Base-by-base conservation (phyloP, 2,113 vertebrate genomes). In the Myodes glareolus region DNA sequence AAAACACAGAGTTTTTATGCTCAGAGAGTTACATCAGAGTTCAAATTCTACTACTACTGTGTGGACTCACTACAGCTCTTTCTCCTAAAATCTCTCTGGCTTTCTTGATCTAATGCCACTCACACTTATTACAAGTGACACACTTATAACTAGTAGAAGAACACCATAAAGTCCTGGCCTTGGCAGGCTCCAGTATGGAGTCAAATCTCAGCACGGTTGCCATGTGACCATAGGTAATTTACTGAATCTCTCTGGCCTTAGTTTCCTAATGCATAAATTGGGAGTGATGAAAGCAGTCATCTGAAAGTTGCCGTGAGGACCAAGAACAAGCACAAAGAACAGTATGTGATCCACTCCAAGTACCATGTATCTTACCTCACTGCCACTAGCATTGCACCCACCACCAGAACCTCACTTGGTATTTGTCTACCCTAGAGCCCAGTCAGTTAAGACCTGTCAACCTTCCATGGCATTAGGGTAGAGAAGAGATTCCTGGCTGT, bases 391-490 rank as follows among this genome's bases (percentile, higher is more conserved):
- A 8, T 29, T 39, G 21, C 5, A 1, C 45, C 47, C 36, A 25
- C 55, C 0, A 0, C 25, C 2, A 0, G 70, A 81, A 76, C 29
- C 50, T 39, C 39, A 10, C 1, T 39, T 13, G 1, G 11, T 55
- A 70, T 25, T 31, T 63, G 39, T 23, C 33, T 0, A 12, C 36
- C 21, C 39, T 29, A 9, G 12, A 88, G 36, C 17, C 14, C 45
- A n/a, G 0, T 42, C 39, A 39, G 19, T n/a, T 52, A 63, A 58
- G 17, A 13, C 75, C 19, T 58, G 5, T 42, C 80, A 63, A 9
- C n/a, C 3, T 39, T 39, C 55, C 55, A 61, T 31, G 39, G 61
- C 58, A 19, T 45, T 65, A 45, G 58, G n/a, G 4, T 65, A 85
- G 39, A 85, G 27, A 39, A 42, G 25, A 58, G 91, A 16, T 1